A percentile compares a stretch with the other conserved stretches of the same genome.
These are phyloP conservation scores for Geococcyx californianus DNA, from an alignment of 2,113 vertebrate species.

Conservation along the genomic window DNA sequence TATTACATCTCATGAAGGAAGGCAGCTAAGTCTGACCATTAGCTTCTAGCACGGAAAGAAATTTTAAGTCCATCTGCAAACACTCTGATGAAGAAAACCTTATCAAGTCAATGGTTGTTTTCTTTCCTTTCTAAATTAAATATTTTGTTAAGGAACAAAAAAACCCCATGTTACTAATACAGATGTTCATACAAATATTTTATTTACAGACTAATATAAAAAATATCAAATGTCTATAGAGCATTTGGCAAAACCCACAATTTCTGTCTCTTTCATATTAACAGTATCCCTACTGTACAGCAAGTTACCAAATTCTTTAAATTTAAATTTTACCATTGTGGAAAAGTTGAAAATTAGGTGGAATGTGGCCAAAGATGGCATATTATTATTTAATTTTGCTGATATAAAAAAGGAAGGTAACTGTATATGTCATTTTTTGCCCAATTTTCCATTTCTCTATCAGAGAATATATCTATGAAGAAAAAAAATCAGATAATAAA, in stretches of 20 bases:
- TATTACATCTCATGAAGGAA: not conserved
- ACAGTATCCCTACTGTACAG: not conserved
- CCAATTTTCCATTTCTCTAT: not conserved
- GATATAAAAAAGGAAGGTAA: not conserved
- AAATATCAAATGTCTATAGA: not conserved
- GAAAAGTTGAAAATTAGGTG: not conserved
- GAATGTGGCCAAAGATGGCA: not conserved
- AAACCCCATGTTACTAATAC: not conserved
- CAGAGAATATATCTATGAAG: not conserved
- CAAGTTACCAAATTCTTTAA: not conserved
- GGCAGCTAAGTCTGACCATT: not conserved
- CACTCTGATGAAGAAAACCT: not conserved
- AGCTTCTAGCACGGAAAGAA: not conserved
- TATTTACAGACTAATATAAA: not conserved
- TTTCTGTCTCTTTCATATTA: not conserved
- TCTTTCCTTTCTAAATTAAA: not conserved
- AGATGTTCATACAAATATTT: not conserved
- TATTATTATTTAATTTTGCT: not conserved
- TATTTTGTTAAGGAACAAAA: not conserved
- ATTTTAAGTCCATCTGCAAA: not conserved
- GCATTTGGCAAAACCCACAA: not conserved
- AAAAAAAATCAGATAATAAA: not conserved
- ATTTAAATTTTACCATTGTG: not conserved
- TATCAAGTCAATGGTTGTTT: not conserved
- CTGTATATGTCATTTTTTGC: rapidly evolving